These are phyloP conservation scores for Brenthis hecate DNA, from an alignment of 2,888 invertebrate species.

Conservation along the genomic window DNA sequence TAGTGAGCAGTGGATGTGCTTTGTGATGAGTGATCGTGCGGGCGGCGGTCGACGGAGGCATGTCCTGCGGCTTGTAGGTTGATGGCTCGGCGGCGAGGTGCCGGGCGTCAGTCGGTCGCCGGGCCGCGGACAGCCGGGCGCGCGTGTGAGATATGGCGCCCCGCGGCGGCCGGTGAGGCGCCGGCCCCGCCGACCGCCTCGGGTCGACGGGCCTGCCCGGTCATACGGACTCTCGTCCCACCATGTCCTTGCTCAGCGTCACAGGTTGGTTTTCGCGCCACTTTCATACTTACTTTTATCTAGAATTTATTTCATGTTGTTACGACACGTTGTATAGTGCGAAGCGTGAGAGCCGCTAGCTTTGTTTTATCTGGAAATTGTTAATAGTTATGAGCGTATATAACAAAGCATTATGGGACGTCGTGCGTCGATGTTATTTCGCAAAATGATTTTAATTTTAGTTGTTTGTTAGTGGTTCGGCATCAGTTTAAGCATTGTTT, in stretches of 20 bases:
- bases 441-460: conserved; percentile 21
- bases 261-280: conserved; percentile 68
- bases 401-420: conserved; percentile 28
- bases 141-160: conserved; percentile 73
- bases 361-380: conserved; percentile 58
- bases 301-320: conserved; percentile 7
- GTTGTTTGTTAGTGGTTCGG: conserved; percentile 8
- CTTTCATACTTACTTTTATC: conserved; percentile 41
- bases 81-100: conserved; percentile 54
- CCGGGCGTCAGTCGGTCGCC: conserved; percentile 71
- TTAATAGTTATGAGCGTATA: conserved; percentile 61
- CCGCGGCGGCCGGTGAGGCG: conserved; percentile 82
- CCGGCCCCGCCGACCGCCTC: conserved; percentile 81
- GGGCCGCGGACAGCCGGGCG: conserved; percentile 76
- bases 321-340: background rate
- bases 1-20: conserved; percentile 37
- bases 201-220: conserved; percentile 79
- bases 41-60: conserved; percentile 47
- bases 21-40: conserved; percentile 43
- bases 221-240: conserved; percentile 67
- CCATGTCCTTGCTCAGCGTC: conserved; percentile 82
- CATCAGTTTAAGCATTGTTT: conserved; percentile 3
- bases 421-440: conserved; percentile 8
- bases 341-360: conserved; percentile 37
- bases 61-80: conserved; percentile 47